phyloP scores from a whole-genome alignment of 2,113 vertebrate species.

The Aspiorhynchus laticeps region DNA sequence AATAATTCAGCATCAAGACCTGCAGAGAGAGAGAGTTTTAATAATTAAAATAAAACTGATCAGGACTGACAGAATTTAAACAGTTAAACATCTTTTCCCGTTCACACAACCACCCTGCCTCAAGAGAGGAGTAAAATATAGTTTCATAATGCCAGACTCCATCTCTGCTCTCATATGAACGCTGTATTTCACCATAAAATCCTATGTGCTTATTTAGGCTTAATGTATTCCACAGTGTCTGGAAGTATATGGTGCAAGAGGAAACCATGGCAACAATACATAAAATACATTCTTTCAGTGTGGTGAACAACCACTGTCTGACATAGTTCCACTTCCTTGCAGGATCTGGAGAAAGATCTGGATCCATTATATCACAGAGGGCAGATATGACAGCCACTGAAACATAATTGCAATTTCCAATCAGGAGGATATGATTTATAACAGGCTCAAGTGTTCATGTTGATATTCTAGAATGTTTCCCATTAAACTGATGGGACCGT shows the following conservation, averaged over 20 bases:
- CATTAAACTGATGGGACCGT: conserved; percentile 46
- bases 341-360: background rate
- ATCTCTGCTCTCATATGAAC: conserved; percentile 24
- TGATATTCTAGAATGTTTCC: conserved; percentile 50
- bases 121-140: conserved; percentile 38
- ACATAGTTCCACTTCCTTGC: background rate
- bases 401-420: conserved; percentile 63
- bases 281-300: conserved; percentile 29
- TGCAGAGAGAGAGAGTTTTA: conserved; percentile 60
- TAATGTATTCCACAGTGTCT: conserved; percentile 54
- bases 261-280: conserved; percentile 42
- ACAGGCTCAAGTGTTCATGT: conserved; percentile 6
- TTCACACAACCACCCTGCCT: background rate
- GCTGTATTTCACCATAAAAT: conserved; percentile 31
- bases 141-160: conserved; percentile 6
- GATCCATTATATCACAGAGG: conserved; percentile 55
- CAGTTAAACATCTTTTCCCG: background rate
- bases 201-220: conserved; percentile 34
- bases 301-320: conserved; percentile 1
- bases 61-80: background rate
- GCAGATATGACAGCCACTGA: conserved; percentile 53
- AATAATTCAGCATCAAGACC: conserved; percentile 96
- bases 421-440: conserved; percentile 34
- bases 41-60: background rate
- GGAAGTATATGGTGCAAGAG: conserved; percentile 9